Base-by-base conservation (phyloP, 2,888 invertebrate species). In the Iselma pallidipennis region DNA sequence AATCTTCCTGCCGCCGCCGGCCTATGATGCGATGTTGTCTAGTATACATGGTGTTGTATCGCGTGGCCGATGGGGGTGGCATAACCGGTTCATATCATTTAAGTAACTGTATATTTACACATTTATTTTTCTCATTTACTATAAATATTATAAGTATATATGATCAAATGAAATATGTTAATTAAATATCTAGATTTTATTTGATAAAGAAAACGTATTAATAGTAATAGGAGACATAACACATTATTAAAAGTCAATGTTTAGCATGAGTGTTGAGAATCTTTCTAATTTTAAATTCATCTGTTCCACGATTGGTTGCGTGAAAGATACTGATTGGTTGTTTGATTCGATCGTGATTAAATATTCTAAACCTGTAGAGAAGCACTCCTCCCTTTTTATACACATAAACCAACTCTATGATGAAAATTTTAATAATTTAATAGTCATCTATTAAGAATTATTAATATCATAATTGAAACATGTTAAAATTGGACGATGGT, bases 241-340 rank as follows among this genome's bases (percentile, higher is more conserved):
- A n/a, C n/a, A n/a, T n/a, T n/a, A n/a, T n/a, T n/a, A n/a, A n/a
- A n/a, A n/a, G n/a, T n/a, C n/a, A 25, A 6, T 25, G 25, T 25
- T 25, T 6, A 14, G 33, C 14, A 5, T 45, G 45, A 10, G 10
- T 45, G 21, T 45, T 21, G 19, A 19, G 16, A 45, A 63, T 65
- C 55, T 58, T 49, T 56, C 58, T 65, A 63, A 67, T 73, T 75
- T 73, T 62, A 71, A 71, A 76, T 76, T 74, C 75, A 71, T 71
- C 66, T 66, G 59, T 62, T 63, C 55, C 63, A 66, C 68, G 71
- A 73, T 74, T 74, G 74, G 74, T 48, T 50, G 49, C 42, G 10
- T 57, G 66, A 61, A 65, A 66, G 59, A 66, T 59, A 63, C 63
- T 65, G 72, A 75, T 76, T 75, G 75, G 74, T 63, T 59, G 66